Evolutionary conservation across 2,888 invertebrate genomes (phyloP).

Genomic region (Eupithecia pulchellata): DNA sequence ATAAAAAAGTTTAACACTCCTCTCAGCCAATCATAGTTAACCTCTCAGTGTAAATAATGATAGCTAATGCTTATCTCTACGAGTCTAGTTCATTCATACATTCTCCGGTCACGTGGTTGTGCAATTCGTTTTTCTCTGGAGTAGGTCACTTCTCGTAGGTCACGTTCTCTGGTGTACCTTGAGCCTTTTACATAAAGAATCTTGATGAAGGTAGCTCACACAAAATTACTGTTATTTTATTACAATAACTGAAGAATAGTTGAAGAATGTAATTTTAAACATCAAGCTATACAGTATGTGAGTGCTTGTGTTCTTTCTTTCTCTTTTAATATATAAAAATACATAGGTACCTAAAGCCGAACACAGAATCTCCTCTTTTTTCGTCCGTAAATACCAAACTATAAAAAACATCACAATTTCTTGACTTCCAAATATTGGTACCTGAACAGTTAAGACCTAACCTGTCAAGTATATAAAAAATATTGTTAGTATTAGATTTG

Average conservation of each 20-base stretch:
- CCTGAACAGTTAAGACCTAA: too few species aligned
- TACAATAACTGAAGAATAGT: background rate
- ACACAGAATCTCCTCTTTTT: too few species aligned
- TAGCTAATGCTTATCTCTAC: background rate
- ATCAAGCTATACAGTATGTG: too few species aligned
- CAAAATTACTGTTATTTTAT: background rate
- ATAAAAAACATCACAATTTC: background rate
- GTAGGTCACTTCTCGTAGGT: slow-evolving; percentile 30
- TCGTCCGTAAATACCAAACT: too few species aligned
- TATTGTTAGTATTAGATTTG: slow-evolving; percentile 6
- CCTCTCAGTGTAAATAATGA: background rate
- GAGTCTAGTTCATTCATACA: background rate
- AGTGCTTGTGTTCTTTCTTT: too few species aligned
- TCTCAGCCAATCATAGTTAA: too few species aligned
- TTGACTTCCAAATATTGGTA: background rate
- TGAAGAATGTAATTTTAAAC: too few species aligned
- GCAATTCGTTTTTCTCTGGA: slow-evolving; percentile 19
- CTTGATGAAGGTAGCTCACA: slow-evolving; percentile 15
- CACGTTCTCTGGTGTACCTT: slow-evolving; percentile 10
- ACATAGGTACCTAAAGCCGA: too few species aligned
- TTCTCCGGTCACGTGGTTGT: slow-evolving; percentile 19
- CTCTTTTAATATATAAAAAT: too few species aligned
- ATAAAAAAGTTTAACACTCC: too few species aligned
- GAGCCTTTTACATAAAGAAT: slow-evolving; percentile 24
- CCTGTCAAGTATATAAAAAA: background rate